Base-by-base conservation (phyloP, 2,888 invertebrate genomes). In the Atrina japonica region DNA sequence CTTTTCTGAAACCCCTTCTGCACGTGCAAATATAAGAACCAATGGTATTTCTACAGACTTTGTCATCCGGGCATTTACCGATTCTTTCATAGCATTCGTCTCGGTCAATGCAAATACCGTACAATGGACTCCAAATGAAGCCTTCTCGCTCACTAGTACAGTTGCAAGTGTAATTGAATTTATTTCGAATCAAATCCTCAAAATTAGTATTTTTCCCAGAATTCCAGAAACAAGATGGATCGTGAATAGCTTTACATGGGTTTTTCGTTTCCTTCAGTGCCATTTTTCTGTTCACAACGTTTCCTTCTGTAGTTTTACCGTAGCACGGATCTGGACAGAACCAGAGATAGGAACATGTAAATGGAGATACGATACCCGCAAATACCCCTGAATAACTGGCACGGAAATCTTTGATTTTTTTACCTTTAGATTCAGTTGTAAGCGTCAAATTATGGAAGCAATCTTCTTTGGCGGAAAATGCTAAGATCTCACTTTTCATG, bases 241-340 rank as follows among this genome's bases (percentile, higher is more conserved):
- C 55, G 41, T 67, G 72, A 7, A 85, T 59, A 3, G 40, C 25
- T 29, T 66, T 69, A 52, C 86, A 86, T 2, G 84, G 85, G 58
- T 86, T 86, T 5, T 77, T 77, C 9, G 18, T 35, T 27, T 83
- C 81, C 3, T 64, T 40, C 14, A 52, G 23, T 27, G 69, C 61
- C 5, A 25, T 9, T 6, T 40, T 45, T 30, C 47, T 1, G 40
- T 55, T 50, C 11, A n/a, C 50, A 0, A 77, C 71, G 14, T 66
- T 67, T 0, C 86, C 86, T 0, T 53, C 50, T 16, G 75, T 68
- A 53, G 73, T 70, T 41, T 76, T 73, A 6, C 86, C 86, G 52
- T 81, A 84, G 59, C 86, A 86, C 0, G 83, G 82, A 66, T 86
- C 86, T 60, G 88, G 88, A 72, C 88, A 88, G 65, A 87, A 88